Percentiles rank a stretch among this genome's conserved stretches.
phyloP scores from a whole-genome alignment of 2,888 invertebrate species.

The Pseudococcus longispinus region DNA sequence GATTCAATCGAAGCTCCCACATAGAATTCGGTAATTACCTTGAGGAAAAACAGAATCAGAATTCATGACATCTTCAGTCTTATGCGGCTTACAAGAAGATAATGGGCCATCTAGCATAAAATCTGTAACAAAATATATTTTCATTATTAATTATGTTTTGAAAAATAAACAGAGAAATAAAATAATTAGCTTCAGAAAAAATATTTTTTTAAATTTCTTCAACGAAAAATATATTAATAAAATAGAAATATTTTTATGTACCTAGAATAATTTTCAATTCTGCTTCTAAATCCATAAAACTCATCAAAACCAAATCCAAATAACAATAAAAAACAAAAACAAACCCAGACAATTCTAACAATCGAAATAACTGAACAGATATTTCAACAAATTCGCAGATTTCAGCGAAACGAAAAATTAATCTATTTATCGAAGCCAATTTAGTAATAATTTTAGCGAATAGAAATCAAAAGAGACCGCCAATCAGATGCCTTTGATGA shows the following conservation, averaged over 20 bases:
- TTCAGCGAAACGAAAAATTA: neutral
- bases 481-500: neutral
- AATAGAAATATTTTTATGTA: too few relatives aligned
- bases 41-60: conserved; percentile 36
- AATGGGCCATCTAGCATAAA: conserved; percentile 47
- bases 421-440: neutral
- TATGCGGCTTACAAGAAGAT: conserved; percentile 44
- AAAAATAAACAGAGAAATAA: neutral
- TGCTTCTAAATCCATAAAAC: neutral
- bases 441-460: neutral
- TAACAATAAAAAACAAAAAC: neutral
- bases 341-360: neutral
- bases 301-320: neutral
- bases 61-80: conserved; percentile 51
- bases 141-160: neutral
- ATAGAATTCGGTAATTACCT: neutral
- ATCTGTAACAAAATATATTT: conserved; percentile 6
- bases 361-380: neutral
- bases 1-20: neutral
- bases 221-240: neutral
- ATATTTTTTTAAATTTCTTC: too few relatives aligned
- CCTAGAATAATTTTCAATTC: neutral
- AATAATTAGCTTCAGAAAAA: neutral
- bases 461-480: conserved; percentile 17
- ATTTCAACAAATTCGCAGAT: neutral